Percentiles rank a stretch among this genome's conserved stretches.
phyloP scores from a whole-genome alignment of 2,113 vertebrate species.

The Oryctolagus cuniculus region mOryCun1.1 NC_091449.1:3751501-3752000 shows the following conservation, averaged over 20 bases:
- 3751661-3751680: background rate
- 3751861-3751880: background rate
- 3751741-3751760: no score
- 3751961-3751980: background rate
- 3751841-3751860: background rate
- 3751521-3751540: background rate
- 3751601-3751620: background rate
- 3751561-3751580: background rate
- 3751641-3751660: background rate
- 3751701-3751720: background rate
- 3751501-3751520: no score
- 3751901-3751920: background rate
- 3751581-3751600: background rate
- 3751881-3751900: no score
- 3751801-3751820: background rate
- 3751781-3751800: background rate
- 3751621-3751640: background rate
- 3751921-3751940: slow-evolving; percentile 21
- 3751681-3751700: background rate
- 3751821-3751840: background rate
- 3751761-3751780: no score
- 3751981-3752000: background rate
- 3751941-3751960: background rate
- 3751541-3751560: background rate
- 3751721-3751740: background rate